Conservation (phyloP, 1,140 invertebrate genomes). For the Doryteuthis pealeii region DNA sequence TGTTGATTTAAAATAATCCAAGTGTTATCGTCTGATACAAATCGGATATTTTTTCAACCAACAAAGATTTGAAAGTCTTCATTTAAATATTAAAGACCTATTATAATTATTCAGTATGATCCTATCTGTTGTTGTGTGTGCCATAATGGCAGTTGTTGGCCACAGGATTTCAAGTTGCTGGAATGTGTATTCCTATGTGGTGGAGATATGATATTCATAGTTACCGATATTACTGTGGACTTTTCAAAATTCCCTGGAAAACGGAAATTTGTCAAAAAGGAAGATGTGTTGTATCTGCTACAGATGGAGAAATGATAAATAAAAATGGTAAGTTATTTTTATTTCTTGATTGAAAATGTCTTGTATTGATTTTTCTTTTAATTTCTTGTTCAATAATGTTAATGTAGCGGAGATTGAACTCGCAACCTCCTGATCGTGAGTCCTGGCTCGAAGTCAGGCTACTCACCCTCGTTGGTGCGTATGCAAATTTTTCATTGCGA, state of each 20-base stretch:
- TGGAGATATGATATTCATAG: neutral
- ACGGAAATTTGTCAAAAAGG: slow-evolving; percentile 3
- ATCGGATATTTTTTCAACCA: too few relatives aligned
- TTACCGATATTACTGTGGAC: neutral
- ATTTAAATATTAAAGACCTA: too few relatives aligned
- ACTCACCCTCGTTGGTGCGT: too few relatives aligned
- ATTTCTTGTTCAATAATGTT: too few relatives aligned
- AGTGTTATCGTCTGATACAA: too few relatives aligned
- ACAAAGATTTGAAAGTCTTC: too few relatives aligned
- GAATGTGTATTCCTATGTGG: slow-evolving; percentile 12
- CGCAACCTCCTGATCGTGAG: too few relatives aligned
- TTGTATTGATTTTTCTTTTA: too few relatives aligned
- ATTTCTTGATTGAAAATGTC: neutral
- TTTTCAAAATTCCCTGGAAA: slow-evolving; percentile 10
- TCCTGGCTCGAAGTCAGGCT: too few relatives aligned
- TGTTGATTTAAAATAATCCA: too few relatives aligned
- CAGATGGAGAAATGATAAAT: slow-evolving; percentile 5
- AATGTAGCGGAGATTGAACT: too few relatives aligned
- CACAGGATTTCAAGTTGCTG: slow-evolving; percentile 10
- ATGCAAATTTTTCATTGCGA: too few relatives aligned
- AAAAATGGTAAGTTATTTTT: neutral
- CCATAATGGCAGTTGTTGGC: slow-evolving; percentile 1
- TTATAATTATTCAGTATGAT: neutral
- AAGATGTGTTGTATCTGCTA: neutral
- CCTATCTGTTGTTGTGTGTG: slow-evolving; percentile 4